Evolutionary conservation across 2,888 invertebrate genomes (phyloP), one percentile per base, ranked within the genome.

Genomic region (Lasius platythorax): DNA sequence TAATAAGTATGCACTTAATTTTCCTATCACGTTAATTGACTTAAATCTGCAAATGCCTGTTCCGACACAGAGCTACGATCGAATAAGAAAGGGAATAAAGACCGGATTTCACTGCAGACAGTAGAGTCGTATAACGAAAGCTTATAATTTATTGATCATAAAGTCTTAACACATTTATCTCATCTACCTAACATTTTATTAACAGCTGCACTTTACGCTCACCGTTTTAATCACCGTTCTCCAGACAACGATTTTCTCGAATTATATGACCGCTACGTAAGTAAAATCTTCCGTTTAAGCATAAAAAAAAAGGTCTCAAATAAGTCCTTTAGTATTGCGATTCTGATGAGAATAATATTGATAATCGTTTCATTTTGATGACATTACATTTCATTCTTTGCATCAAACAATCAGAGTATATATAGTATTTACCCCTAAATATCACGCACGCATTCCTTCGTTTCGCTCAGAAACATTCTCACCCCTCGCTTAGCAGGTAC

Each of bases 111-210:
- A 85, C 74, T 75, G 74, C 84, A 63, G 67, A 43, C 73, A 61
- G 56, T 46, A 23, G 28, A 63, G 70, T 58, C 72, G 72, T 75
- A 74, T 75, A 81, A 76, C 75, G 84, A 81, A 78, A 76, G 67
- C 85, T 64, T 79, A 72, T 87, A 89, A 91, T 89, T 89, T 89
- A 87, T 86, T 79, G 84, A 82, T 84, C 90, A 84, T 89, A 88
- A 87, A 89, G 87, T 87, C 85, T 74, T 78, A 85, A 68, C 73
- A 86, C 87, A 85, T 78, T 87, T 84, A 83, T 83, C 75, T 83
- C 82, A 82, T 90, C 85, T 66, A 85, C 86, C 74, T 86, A 83
- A 86, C 86, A 87, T 88, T 90, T 88, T 90, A 90, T 90, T 89
- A 88, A 86, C 89, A 83, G 88, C 85, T 83, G 75, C 83, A 74